These are phyloP conservation scores for Heteromormyrus szaboi DNA, from an alignment of 2,797 vertebrate genomes.

Conservation along the genomic window DNA sequence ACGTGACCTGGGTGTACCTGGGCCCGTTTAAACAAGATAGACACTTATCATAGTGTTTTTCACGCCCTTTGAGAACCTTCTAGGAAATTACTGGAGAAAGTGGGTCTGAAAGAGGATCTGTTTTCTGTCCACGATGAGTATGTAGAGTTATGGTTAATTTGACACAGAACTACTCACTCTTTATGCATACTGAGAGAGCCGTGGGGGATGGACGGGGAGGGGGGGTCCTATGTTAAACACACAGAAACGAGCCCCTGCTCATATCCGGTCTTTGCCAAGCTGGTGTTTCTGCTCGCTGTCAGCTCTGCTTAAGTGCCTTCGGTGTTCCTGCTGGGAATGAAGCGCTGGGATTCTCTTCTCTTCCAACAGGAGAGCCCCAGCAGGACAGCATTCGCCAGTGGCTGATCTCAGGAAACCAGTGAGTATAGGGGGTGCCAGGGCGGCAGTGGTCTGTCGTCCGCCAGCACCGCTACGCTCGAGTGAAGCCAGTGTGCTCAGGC, in stretches of 20 bases:
- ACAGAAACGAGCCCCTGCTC: neutral
- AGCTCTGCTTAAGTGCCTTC: neutral
- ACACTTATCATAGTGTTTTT: neutral
- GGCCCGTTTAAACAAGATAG: neutral
- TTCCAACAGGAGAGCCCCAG: slow-evolving; percentile 35
- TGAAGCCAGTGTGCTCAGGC: neutral
- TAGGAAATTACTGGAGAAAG: neutral
- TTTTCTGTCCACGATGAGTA: neutral
- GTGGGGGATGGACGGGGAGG: neutral
- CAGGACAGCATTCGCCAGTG: slow-evolving; percentile 40
- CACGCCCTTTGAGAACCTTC: neutral
- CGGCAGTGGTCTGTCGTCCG: no score
- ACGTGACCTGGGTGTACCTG: neutral
- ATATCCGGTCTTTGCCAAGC: neutral
- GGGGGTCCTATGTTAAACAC: neutral
- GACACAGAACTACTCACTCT: neutral
- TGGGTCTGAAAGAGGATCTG: neutral
- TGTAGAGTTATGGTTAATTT: neutral
- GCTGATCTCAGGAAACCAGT: slow-evolving; percentile 40
- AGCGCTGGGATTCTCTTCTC: neutral
- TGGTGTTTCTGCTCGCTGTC: neutral
- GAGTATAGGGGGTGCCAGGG: slow-evolving; percentile 29
- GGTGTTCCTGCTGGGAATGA: neutral
- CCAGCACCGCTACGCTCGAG: neutral
- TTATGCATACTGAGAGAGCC: neutral